Conservation (phyloP, 2,888 invertebrate genomes). For the Zygaena filipendulae region DNA sequence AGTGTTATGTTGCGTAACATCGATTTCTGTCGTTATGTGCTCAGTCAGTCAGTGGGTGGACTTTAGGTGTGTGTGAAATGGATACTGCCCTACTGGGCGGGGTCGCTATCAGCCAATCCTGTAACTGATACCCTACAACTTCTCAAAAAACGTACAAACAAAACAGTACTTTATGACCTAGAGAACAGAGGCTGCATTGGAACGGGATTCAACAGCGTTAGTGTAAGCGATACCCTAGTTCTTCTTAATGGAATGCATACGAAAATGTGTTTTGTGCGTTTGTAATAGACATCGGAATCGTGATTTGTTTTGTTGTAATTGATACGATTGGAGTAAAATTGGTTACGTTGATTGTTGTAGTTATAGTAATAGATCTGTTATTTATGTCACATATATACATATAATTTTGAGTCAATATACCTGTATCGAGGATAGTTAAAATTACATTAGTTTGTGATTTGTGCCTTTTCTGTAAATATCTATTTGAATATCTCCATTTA, state of each 20-base stretch:
- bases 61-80: slow-evolving; percentile 53
- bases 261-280: slow-evolving; percentile 21
- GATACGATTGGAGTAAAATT: slow-evolving; percentile 43
- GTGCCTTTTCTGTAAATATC: slow-evolving; percentile 1
- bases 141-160: slow-evolving; percentile 24
- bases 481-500: too few relatives aligned
- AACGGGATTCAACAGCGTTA: too few relatives aligned
- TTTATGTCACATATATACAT: too few relatives aligned
- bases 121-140: slow-evolving; percentile 64
- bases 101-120: slow-evolving; percentile 57
- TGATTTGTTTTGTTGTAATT: slow-evolving; percentile 31
- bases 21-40: slow-evolving; percentile 28
- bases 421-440: too few relatives aligned
- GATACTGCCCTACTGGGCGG: slow-evolving; percentile 58
- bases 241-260: slow-evolving; percentile 23
- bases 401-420: too few relatives aligned
- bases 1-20: too few relatives aligned
- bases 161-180: too few relatives aligned
- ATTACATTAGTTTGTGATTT: slow-evolving; percentile 11
- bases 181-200: slow-evolving; percentile 1
- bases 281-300: slow-evolving; percentile 21
- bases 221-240: slow-evolving; percentile 61
- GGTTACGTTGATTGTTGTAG: slow-evolving; percentile 26
- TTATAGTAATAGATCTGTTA: too few relatives aligned
- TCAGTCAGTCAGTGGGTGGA: slow-evolving; percentile 36